Conservation (phyloP, 2,113 vertebrate genomes). For the Oncorhynchus tshawytscha region DNA sequence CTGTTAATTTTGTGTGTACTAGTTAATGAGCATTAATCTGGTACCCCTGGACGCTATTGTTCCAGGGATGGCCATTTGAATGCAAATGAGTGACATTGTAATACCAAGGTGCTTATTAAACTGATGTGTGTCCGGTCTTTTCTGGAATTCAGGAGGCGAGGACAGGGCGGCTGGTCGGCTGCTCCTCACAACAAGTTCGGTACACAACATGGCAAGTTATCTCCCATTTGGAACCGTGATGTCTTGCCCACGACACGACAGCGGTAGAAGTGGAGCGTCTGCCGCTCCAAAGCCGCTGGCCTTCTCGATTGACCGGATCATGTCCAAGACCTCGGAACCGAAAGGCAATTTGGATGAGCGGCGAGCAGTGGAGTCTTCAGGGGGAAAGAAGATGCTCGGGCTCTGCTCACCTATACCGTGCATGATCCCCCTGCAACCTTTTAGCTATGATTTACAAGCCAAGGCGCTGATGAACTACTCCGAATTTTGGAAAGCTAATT, state of each 20-base stretch:
- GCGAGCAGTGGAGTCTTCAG: slow-evolving; percentile 65
- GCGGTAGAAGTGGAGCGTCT: slow-evolving; percentile 74
- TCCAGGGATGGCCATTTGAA: slow-evolving; percentile 85
- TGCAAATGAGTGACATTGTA: slow-evolving; percentile 87
- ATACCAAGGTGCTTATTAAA: slow-evolving; percentile 91
- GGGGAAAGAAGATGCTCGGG: slow-evolving; percentile 82
- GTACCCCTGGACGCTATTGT: slow-evolving; percentile 90
- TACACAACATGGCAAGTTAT: slow-evolving; percentile 84
- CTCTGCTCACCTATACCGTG: slow-evolving; percentile 92
- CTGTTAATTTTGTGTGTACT: slow-evolving; percentile 81
- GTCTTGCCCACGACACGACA: slow-evolving; percentile 81
- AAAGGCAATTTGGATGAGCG: slow-evolving; percentile 74
- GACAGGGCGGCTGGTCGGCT: slow-evolving; percentile 70
- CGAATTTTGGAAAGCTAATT: slow-evolving; percentile 91
- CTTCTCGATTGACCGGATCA: slow-evolving; percentile 99
- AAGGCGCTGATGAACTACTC: slow-evolving; percentile 95
- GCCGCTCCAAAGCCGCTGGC: slow-evolving; percentile 90
- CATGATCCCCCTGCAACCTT: slow-evolving; percentile 90
- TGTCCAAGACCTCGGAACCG: slow-evolving; percentile 92
- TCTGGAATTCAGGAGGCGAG: slow-evolving; percentile 83
- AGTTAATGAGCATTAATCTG: slow-evolving; percentile 88
- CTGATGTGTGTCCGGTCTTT: slow-evolving; percentile 88
- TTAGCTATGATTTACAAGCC: slow-evolving; percentile 89
- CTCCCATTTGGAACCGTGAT: slow-evolving; percentile 88
- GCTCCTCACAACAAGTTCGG: slow-evolving; percentile 74